These are phyloP conservation scores for Agapetus fuscipes DNA, from an alignment of 2,888 invertebrate species.

Conservation along the genomic window DNA sequence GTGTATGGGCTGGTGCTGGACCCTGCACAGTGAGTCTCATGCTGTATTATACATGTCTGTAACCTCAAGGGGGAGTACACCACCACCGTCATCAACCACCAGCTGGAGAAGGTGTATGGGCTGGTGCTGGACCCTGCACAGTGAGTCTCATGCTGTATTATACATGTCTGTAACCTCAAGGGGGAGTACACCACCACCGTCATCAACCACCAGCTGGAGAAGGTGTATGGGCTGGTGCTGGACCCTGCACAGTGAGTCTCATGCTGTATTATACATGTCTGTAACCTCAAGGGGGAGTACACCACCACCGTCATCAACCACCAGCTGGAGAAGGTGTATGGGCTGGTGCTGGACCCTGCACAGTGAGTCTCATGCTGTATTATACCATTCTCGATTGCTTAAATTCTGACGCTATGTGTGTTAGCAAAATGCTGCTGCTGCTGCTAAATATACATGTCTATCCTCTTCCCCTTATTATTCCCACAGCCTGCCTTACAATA, in stretches of 20 bases:
- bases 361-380: constrained; percentile 33
- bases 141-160: too few species aligned
- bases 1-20: constrained; percentile 61
- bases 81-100: constrained; percentile 34
- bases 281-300: constrained; percentile 63
- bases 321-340: constrained; percentile 42
- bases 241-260: constrained; percentile 49
- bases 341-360: constrained; percentile 61
- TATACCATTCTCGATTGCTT: too few species aligned
- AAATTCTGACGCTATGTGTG: too few species aligned
- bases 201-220: constrained; percentile 31
- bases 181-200: constrained; percentile 57
- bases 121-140: constrained; percentile 60
- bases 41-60: too few species aligned
- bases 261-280: too few species aligned
- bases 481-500: too few species aligned
- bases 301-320: constrained; percentile 39
- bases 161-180: constrained; percentile 57
- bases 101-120: constrained; percentile 45
- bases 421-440: too few species aligned
- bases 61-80: constrained; percentile 65
- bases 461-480: too few species aligned
- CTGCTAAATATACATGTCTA: too few species aligned
- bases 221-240: constrained; percentile 57
- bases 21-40: constrained; percentile 43